These are phyloP conservation scores for Callipepla californica DNA, from an alignment of 2,113 vertebrate species.

Conservation along the genomic window DNA sequence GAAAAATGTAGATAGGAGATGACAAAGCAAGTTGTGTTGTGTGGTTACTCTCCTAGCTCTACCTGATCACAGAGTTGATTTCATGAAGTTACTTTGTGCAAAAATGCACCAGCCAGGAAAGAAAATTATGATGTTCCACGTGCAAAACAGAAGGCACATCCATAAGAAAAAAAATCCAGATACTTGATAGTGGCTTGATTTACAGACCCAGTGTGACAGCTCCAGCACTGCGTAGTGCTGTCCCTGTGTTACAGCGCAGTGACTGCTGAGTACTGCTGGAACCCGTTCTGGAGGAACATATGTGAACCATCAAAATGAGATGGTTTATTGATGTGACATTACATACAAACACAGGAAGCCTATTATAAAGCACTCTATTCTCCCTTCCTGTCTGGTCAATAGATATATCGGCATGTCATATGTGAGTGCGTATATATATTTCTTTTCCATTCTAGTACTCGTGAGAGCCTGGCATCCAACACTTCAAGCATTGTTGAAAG, in stretches of 20 bases:
- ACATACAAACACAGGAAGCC: conserved; percentile 51
- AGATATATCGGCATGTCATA: neutral
- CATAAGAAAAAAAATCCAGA: neutral
- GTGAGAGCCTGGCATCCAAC: conserved; percentile 98
- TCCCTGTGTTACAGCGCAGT: neutral
- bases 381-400: conserved; percentile 32
- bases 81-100: neutral
- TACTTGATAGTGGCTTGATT: neutral
- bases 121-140: neutral
- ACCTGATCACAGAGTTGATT: neutral
- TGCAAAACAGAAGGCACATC: conserved; percentile 1
- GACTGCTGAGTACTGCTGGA: conserved; percentile 15
- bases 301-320: conserved; percentile 25
- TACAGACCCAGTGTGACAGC: neutral
- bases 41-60: neutral
- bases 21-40: neutral
- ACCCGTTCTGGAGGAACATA: neutral
- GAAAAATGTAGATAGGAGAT: neutral
- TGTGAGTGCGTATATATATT: conserved; percentile 59
- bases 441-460: conserved; percentile 86
- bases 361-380: conserved; percentile 47
- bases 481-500: conserved; percentile 98
- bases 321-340: conserved; percentile 29
- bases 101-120: neutral
- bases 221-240: neutral